These are phyloP conservation scores for Eumaeus atala DNA, from an alignment of 1,140 invertebrate genomes.

Conservation along the genomic window DNA sequence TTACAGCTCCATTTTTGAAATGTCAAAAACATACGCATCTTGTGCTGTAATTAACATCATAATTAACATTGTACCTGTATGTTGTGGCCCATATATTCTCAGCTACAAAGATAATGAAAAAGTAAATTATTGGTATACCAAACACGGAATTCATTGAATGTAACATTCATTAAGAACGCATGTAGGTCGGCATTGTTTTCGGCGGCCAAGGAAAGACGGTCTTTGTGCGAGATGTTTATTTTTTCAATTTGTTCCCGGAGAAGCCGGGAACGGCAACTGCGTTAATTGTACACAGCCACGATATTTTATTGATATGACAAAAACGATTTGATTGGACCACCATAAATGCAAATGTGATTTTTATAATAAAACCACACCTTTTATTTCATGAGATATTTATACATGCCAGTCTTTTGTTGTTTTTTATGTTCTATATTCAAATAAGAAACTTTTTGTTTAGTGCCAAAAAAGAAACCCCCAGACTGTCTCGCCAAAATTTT, in stretches of 20 bases:
- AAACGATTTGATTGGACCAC: not conserved
- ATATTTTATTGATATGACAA: constrained; percentile 2
- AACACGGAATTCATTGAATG: constrained; percentile 31
- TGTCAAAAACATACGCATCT: not conserved
- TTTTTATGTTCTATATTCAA: constrained; percentile 1
- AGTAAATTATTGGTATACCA: constrained; percentile 33
- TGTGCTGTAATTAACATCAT: constrained; percentile 2
- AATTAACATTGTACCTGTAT: not conserved
- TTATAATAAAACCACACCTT: no score
- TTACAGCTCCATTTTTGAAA: no score
- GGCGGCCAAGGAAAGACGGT: constrained; percentile 50
- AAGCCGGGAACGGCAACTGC: constrained; percentile 22
- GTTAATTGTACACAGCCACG: constrained; percentile 37
- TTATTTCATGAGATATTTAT: no score
- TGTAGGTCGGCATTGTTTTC: constrained; percentile 46
- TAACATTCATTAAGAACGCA: constrained; percentile 29
- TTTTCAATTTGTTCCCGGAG: constrained; percentile 49
- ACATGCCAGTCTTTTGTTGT: no score
- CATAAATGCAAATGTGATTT: no score
- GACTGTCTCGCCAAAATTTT: constrained; percentile 39
- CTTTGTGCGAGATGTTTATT: constrained; percentile 62
- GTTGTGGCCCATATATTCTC: constrained; percentile 5
- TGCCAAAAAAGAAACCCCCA: not conserved
- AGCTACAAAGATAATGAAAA: constrained; percentile 17
- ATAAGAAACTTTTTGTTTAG: constrained; percentile 1